Conservation (phyloP, 2,888 invertebrate species). For the Drosophila meridiana region DNA sequence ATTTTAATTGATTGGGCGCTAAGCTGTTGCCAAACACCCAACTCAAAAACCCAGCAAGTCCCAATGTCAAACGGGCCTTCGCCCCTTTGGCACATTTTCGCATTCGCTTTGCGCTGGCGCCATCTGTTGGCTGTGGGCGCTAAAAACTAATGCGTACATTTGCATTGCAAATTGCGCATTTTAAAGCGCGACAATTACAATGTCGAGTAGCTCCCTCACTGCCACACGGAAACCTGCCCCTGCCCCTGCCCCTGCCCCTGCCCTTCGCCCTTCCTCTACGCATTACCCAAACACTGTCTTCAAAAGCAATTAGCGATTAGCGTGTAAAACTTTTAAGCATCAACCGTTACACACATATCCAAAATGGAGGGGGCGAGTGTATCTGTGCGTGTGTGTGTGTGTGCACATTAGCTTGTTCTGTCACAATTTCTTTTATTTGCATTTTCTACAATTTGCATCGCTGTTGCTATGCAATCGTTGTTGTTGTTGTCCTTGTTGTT, state of each 20-base stretch:
- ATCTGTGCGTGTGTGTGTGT: conserved; percentile 10
- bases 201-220: conserved; percentile 27
- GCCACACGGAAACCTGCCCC: background rate
- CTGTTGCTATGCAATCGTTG: conserved; percentile 14
- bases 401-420: conserved; percentile 66
- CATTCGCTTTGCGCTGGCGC: conserved; percentile 45
- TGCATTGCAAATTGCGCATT: conserved; percentile 80
- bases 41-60: conserved; percentile 13
- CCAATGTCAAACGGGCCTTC: background rate
- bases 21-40: conserved; percentile 73
- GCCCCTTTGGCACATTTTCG: background rate
- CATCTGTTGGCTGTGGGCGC: conserved; percentile 56
- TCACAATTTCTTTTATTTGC: conserved; percentile 62
- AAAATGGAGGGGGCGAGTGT: background rate
- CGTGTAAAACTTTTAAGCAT: conserved; percentile 63
- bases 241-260: background rate
- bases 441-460: conserved; percentile 29
- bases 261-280: background rate
- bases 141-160: conserved; percentile 78
- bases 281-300: conserved; percentile 52
- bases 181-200: conserved; percentile 77
- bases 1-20: conserved; percentile 78
- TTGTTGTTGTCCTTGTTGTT: conserved; percentile 13
- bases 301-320: conserved; percentile 80
- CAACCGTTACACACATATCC: conserved; percentile 28